Evolutionary conservation across 2,113 vertebrate genomes (phyloP).

Genomic region (Xiphorhynchus elegans): DNA sequence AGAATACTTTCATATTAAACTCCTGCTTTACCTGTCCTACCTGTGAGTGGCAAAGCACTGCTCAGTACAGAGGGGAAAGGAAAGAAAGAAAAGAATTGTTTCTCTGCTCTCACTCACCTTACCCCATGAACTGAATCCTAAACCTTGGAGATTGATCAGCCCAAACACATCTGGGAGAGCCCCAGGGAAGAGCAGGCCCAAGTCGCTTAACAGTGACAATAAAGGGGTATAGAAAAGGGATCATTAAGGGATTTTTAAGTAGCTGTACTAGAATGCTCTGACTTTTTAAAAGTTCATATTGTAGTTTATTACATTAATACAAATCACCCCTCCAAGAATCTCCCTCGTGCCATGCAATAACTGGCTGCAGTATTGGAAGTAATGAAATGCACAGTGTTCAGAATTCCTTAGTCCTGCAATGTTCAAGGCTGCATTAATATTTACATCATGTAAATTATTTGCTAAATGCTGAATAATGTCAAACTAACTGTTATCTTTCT

Average conservation of each 20-base stretch:
- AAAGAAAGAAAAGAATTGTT: background rate
- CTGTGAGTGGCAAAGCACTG: background rate
- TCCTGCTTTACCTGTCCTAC: background rate
- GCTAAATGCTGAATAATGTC: constrained; percentile 18
- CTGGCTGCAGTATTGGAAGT: background rate
- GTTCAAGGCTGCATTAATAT: constrained; percentile 13
- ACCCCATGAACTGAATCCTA: background rate
- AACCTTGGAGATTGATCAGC: background rate
- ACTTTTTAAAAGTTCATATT: background rate
- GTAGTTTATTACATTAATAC: background rate
- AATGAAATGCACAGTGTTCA: background rate
- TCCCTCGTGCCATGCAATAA: constrained; percentile 6
- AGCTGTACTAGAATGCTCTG: background rate
- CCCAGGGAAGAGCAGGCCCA: background rate
- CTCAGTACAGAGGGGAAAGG: rapidly evolving
- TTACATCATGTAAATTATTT: constrained; percentile 26
- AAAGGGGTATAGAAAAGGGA: background rate
- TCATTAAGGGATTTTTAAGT: background rate
- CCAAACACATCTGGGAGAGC: background rate
- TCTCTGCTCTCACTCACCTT: background rate
- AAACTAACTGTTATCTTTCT: background rate
- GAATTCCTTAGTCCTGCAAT: background rate
- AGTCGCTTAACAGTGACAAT: background rate
- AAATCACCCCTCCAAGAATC: background rate
- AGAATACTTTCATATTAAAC: background rate